Evolutionary conservation across 2,113 vertebrate genomes (phyloP).

Genomic region (Mirounga angustirostris): DNA sequence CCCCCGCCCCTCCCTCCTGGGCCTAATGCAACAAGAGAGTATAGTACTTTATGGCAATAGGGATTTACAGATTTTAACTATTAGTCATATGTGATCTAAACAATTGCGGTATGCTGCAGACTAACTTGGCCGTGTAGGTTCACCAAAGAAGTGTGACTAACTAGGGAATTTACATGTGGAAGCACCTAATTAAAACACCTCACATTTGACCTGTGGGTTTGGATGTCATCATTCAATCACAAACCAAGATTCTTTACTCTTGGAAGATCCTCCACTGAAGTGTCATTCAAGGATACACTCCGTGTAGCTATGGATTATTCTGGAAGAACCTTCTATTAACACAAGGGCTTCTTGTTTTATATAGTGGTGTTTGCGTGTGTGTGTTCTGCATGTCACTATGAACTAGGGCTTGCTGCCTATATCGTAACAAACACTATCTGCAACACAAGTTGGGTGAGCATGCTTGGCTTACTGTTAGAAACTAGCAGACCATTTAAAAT

Average conservation of each 20-base stretch:
- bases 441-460: not conserved
- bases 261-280: slow-evolving; percentile 9
- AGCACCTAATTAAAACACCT: slow-evolving; percentile 33
- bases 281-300: not conserved
- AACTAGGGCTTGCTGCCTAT: not conserved
- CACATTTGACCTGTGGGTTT: slow-evolving; percentile 25
- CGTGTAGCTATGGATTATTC: not conserved
- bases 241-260: not conserved
- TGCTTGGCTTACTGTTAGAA: slow-evolving; percentile 6
- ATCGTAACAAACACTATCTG: not conserved
- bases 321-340: slow-evolving; percentile 7
- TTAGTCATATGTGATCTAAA: slow-evolving; percentile 13
- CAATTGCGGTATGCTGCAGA: not conserved
- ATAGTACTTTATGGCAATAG: not conserved
- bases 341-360: not conserved
- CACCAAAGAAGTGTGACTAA: not conserved
- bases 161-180: slow-evolving; percentile 44
- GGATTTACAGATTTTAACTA: not conserved
- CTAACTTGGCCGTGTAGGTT: not conserved
- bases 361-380: not conserved
- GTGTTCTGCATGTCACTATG: not conserved
- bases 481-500: not conserved
- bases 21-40: not conserved
- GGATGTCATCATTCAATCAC: slow-evolving; percentile 27
- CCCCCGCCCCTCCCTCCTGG: no score